Evolutionary conservation across 2,797 vertebrate species (phyloP).

Genomic region (Chiroxiphia lanceolata): DNA sequence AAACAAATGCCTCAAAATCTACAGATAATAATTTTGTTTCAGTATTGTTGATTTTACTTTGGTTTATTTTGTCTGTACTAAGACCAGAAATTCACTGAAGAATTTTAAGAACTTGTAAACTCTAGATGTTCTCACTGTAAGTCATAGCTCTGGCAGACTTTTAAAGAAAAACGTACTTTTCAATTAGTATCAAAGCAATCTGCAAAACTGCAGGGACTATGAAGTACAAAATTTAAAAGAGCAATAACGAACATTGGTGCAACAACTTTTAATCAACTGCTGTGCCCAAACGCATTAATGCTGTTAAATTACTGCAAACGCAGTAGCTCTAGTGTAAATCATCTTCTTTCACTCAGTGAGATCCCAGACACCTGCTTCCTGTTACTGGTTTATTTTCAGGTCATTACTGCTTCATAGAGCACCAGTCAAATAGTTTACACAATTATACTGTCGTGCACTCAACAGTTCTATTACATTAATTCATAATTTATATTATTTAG

Average conservation of each 20-base stretch:
- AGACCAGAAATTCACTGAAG: constrained; percentile 65
- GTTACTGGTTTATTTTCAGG: constrained; percentile 83
- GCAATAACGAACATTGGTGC: constrained; percentile 77
- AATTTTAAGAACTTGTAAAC: constrained; percentile 65
- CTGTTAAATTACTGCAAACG: constrained; percentile 73
- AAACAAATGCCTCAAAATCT: constrained; percentile 37
- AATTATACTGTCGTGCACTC: constrained; percentile 72
- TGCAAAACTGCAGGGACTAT: constrained; percentile 72
- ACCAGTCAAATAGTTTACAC: constrained; percentile 80
- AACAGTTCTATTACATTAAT: constrained; percentile 78
- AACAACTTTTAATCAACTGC: constrained; percentile 85
- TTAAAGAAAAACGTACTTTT: constrained; percentile 72
- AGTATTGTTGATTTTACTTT: constrained; percentile 49
- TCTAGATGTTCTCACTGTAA: constrained; percentile 15
- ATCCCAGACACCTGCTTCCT: constrained; percentile 80
- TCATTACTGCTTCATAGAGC: constrained; percentile 81
- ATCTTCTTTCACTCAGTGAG: constrained; percentile 79
- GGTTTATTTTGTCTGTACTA: constrained; percentile 37
- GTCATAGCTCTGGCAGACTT: constrained; percentile 58
- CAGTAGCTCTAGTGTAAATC: constrained; percentile 78
- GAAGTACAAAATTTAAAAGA: constrained; percentile 76
- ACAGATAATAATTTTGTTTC: constrained; percentile 40
- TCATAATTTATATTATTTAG: constrained; percentile 79
- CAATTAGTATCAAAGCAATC: constrained; percentile 78
- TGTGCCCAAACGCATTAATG: constrained; percentile 78